Evolutionary conservation across 1,140 invertebrate genomes (phyloP).

Genomic region (Phthorimaea operculella): DNA sequence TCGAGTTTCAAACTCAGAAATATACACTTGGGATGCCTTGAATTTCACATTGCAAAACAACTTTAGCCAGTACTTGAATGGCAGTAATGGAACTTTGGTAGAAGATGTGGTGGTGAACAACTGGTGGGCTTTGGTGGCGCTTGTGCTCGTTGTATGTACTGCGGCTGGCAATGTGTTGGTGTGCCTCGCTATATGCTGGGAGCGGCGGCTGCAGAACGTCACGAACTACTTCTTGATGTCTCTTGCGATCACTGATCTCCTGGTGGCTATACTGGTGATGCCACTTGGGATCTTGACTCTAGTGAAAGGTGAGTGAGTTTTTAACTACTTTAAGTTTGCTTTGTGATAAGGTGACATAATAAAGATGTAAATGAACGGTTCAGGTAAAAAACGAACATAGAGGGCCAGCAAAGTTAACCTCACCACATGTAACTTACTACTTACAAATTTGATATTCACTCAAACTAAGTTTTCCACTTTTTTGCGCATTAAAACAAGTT

Average conservation of each 20-base stretch:
- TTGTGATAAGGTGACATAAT: no score
- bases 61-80: background rate
- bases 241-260: slow-evolving; percentile 93
- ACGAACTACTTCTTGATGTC: slow-evolving; percentile 98
- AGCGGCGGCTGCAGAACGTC: slow-evolving; percentile 90
- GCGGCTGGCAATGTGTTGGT: slow-evolving; percentile 95
- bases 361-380: no score
- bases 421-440: background rate
- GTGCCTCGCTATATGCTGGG: slow-evolving; percentile 90
- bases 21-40: slow-evolving; percentile 4
- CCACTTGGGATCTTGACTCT: slow-evolving; percentile 85
- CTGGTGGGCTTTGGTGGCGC: slow-evolving; percentile 78
- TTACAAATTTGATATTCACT: no score
- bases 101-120: slow-evolving; percentile 34
- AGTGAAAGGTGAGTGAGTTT: slow-evolving; percentile 74
- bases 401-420: no score
- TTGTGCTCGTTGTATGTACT: slow-evolving; percentile 86
- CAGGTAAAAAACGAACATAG: no score
- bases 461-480: no score
- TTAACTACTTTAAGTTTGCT: no score
- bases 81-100: background rate
- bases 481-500: no score
- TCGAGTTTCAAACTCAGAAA: slow-evolving; percentile 12
- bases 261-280: slow-evolving; percentile 93
- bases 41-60: background rate